A percentile compares a stretch with the other conserved stretches of the same genome.
These are phyloP conservation scores for rabbit (Oryctolagus cuniculus) DNA, from an alignment of 2,113 vertebrate species.

Conservation along the genomic window DNA sequence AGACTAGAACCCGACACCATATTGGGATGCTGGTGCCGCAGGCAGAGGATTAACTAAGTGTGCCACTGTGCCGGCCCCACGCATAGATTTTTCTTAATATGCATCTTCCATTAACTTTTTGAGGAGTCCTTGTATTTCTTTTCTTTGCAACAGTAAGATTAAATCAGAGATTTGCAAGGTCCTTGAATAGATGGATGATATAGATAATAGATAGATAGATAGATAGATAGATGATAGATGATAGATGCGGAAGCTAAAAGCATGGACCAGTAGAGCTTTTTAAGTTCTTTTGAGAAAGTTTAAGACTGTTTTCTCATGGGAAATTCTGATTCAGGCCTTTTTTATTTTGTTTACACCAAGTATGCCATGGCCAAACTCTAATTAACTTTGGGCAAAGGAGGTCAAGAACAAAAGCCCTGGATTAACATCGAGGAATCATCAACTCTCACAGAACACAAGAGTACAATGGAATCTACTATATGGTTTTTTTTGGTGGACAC, in stretches of 20 bases:
- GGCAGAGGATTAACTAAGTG: no score
- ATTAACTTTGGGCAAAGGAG: conserved; percentile 67
- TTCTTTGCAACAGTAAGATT: conserved; percentile 11
- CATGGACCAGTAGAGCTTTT: conserved; percentile 15
- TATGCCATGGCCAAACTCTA: conserved; percentile 19
- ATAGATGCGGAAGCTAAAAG: conserved; percentile 43
- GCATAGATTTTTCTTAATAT: no score
- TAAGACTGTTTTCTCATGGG: conserved; percentile 46
- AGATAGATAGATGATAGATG: neutral
- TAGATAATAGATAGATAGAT: neutral
- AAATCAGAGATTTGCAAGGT: neutral
- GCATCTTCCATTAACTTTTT: no score
- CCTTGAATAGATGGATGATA: neutral
- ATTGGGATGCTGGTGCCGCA: no score
- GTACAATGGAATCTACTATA: conserved; percentile 72
- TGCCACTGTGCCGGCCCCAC: no score
- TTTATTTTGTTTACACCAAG: conserved; percentile 46
- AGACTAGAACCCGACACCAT: no score
- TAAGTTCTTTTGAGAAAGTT: conserved; percentile 39
- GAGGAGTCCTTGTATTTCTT: neutral
- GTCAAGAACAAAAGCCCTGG: conserved; percentile 64
- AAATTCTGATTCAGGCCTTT: conserved; percentile 44
- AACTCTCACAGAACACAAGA: conserved; percentile 66
- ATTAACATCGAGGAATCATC: conserved; percentile 58
- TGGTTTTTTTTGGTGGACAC: conserved; percentile 62